Percentiles rank a stretch among this genome's conserved stretches.
Evolutionary conservation across 2,113 vertebrate species (phyloP).

Genomic region (Sula dactylatra): DNA sequence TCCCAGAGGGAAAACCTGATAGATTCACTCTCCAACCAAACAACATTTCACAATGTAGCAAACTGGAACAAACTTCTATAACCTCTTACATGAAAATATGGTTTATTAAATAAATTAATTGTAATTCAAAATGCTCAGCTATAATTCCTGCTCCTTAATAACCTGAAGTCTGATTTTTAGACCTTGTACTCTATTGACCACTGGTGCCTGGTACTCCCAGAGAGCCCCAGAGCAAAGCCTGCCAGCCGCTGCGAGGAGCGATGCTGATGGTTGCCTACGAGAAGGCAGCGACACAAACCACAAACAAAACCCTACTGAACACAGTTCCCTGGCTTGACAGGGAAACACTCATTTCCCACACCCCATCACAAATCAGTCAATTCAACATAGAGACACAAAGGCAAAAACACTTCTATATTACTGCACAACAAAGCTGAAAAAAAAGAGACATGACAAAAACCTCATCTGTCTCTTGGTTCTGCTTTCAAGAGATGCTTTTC

Average conservation of each 20-base stretch:
- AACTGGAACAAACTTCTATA: background rate
- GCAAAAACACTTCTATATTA: conserved; percentile 5
- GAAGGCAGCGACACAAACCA: background rate
- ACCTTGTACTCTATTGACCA: fast-evolving
- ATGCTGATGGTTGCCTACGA: background rate
- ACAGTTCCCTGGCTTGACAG: background rate
- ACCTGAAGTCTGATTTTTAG: background rate
- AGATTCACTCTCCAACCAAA: background rate
- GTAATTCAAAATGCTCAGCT: background rate
- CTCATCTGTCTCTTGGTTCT: conserved; percentile 31
- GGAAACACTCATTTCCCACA: background rate
- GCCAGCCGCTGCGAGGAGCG: background rate
- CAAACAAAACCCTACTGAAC: background rate
- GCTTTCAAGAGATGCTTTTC: conserved; percentile 57
- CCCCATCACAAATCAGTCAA: conserved; percentile 38
- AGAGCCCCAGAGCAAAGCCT: background rate
- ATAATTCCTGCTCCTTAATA: background rate
- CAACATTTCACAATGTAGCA: background rate
- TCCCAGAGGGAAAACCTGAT: background rate
- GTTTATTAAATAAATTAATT: background rate
- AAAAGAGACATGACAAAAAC: conserved; percentile 42
- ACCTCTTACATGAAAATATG: background rate
- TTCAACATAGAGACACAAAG: conserved; percentile 15
- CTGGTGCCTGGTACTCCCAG: background rate
- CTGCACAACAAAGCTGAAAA: conserved; percentile 46